Evolutionary conservation across 1,140 invertebrate genomes (phyloP).

Genomic region (Myzus persicae): DNA sequence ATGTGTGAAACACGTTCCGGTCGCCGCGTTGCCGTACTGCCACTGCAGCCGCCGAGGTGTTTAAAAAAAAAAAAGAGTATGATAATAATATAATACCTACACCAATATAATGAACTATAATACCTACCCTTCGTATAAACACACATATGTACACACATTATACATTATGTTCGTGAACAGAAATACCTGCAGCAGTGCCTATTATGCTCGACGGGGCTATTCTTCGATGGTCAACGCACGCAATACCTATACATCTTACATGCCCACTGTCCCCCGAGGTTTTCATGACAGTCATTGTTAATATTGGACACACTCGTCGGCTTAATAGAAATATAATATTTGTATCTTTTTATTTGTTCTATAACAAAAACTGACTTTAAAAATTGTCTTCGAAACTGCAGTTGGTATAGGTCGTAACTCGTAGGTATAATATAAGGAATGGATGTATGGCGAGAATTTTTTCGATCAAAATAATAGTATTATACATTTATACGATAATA

Average conservation of each 20-base stretch:
- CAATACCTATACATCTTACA: background rate
- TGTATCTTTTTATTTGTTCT: background rate
- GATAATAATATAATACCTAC: conserved; percentile 19
- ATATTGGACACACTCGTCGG: background rate
- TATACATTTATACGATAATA: no score
- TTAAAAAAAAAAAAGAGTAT: background rate
- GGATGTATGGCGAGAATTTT: background rate
- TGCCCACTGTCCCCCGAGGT: background rate
- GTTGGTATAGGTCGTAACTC: no score
- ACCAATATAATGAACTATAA: conserved; percentile 27
- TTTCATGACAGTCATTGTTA: conserved; percentile 40
- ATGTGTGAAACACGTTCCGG: conserved; percentile 48
- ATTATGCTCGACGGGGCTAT: conserved; percentile 27
- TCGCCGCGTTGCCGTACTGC: background rate
- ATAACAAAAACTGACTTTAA: background rate
- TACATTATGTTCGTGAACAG: background rate
- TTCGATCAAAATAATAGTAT: background rate
- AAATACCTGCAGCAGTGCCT: conserved; percentile 22
- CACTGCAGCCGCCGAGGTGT: background rate
- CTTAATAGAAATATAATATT: conserved; percentile 38
- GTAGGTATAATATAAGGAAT: background rate
- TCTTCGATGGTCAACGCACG: conserved; percentile 21
- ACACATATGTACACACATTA: background rate
- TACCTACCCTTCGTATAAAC: conserved; percentile 25
- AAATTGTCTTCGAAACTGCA: background rate